Percentiles rank a stretch among this genome's conserved stretches.
Conservation (phyloP, 92 coral and sea anemone species). For the Palythoa heliodiscus region DNA sequence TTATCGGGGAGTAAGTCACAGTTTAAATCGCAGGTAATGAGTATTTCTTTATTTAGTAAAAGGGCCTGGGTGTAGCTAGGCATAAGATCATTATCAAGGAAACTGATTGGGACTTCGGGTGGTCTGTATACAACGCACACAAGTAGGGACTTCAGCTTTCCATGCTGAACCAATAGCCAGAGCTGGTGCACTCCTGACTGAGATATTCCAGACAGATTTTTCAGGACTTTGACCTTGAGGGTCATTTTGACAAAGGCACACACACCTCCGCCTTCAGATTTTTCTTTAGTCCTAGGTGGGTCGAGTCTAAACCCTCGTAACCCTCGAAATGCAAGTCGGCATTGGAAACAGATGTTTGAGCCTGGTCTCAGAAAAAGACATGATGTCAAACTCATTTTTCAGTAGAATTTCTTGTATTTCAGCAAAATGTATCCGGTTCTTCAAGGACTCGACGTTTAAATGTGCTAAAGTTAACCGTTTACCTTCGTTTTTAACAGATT, state of each 20-base stretch:
- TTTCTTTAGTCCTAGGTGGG: too few relatives aligned
- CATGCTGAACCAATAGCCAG: slow-evolving; percentile 22
- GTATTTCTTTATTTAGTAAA: too few relatives aligned
- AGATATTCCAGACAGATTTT: slow-evolving; percentile 23
- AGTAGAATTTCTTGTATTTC: background rate
- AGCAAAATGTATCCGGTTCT: too few relatives aligned
- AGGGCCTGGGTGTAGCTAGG: too few relatives aligned
- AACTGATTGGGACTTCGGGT: background rate
- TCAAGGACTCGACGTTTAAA: too few relatives aligned
- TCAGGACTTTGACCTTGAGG: slow-evolving; percentile 24
- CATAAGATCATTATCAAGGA: too few relatives aligned
- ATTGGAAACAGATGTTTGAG: slow-evolving; percentile 8
- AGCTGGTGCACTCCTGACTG: slow-evolving; percentile 45
- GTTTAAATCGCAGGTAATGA: background rate
- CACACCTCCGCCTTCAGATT: slow-evolving; percentile 2
- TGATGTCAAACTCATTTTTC: background rate
- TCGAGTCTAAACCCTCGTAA: slow-evolving; percentile 11
- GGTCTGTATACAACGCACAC: background rate
- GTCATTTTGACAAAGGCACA: slow-evolving; percentile 46
- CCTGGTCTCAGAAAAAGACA: slow-evolving; percentile 24
- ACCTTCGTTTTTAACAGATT: too few relatives aligned
- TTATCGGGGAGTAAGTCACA: background rate
- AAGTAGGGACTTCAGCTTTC: slow-evolving; percentile 1
- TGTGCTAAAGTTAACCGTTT: too few relatives aligned
- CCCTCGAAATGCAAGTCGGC: slow-evolving; percentile 17